phyloP scores from a whole-genome alignment of 2,797 vertebrate genomes.

The Pangasius macronema region DNA sequence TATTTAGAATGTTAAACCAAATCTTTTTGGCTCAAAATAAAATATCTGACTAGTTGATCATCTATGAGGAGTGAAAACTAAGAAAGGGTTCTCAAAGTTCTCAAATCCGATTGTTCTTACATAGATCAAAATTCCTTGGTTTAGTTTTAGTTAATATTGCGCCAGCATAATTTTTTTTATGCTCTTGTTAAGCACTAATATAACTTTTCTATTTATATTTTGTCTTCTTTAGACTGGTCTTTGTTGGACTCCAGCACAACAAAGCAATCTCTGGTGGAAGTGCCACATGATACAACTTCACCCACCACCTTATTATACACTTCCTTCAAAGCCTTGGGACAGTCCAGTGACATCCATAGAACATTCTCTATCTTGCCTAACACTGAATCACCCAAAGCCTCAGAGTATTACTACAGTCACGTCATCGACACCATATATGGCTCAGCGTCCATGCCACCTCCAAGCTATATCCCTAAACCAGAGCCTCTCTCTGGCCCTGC shows the following conservation, averaged over 20 bases:
- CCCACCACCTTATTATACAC: conserved; percentile 64
- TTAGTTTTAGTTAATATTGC: neutral
- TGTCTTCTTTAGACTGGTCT: conserved; percentile 60
- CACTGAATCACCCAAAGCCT: conserved; percentile 55
- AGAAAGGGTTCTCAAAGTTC: neutral
- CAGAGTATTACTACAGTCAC: conserved; percentile 48
- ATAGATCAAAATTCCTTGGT: neutral
- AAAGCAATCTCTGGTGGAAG: conserved; percentile 55
- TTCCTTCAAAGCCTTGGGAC: conserved; percentile 59
- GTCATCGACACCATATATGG: conserved; percentile 47
- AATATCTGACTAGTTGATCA: neutral
- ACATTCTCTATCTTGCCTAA: conserved; percentile 50
- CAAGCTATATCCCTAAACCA: conserved; percentile 47
- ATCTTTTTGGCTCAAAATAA: neutral
- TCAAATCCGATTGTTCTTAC: neutral
- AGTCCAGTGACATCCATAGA: conserved; percentile 33
- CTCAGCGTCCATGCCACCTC: conserved; percentile 12
- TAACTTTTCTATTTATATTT: conserved; percentile 5
- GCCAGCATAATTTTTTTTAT: neutral
- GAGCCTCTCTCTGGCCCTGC: conserved; percentile 50
- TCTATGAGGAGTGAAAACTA: neutral
- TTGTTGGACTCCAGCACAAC: conserved; percentile 55
- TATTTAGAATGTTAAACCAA: neutral
- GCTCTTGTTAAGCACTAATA: neutral
- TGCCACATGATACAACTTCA: conserved; percentile 58